Evolutionary conservation across 2,888 invertebrate genomes (phyloP).

Genomic region (Podabrus alpinus): DNA sequence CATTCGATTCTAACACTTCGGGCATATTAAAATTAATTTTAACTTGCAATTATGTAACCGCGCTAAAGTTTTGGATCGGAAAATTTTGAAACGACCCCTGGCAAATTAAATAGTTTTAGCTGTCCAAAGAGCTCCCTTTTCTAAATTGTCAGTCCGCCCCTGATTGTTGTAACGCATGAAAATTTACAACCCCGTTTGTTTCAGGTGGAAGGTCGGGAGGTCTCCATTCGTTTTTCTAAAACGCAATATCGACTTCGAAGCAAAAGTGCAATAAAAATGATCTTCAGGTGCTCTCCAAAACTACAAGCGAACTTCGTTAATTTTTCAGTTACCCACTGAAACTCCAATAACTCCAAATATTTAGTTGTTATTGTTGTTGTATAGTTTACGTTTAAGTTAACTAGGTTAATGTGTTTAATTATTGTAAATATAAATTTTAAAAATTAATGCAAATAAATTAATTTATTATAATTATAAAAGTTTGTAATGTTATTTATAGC

Average conservation of each 20-base stretch:
- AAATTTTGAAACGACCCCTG: too few relatives aligned
- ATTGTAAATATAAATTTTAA: neutral
- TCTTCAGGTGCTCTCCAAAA: neutral
- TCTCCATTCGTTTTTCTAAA: slow-evolving; percentile 23
- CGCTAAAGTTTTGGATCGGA: too few relatives aligned
- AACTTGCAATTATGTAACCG: too few relatives aligned
- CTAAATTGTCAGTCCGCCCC: too few relatives aligned
- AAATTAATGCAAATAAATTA: slow-evolving; percentile 13
- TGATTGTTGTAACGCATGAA: too few relatives aligned
- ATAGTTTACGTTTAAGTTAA: neutral
- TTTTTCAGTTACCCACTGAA: neutral
- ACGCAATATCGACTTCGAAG: neutral
- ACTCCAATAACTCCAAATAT: neutral
- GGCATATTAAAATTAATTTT: neutral
- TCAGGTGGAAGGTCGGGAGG: slow-evolving; percentile 21
- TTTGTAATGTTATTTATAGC: slow-evolving; percentile 2
- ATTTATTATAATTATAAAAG: slow-evolving; percentile 23
- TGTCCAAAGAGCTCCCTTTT: too few relatives aligned
- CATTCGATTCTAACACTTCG: neutral
- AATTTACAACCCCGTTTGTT: slow-evolving; percentile 3
- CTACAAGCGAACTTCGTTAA: neutral
- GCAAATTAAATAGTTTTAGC: too few relatives aligned
- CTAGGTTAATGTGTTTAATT: neutral
- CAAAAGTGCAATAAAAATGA: slow-evolving; percentile 1
- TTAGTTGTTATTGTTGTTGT: neutral